phyloP scores from a whole-genome alignment of 2,888 invertebrate species.

The Philereme vetulata region DNA sequence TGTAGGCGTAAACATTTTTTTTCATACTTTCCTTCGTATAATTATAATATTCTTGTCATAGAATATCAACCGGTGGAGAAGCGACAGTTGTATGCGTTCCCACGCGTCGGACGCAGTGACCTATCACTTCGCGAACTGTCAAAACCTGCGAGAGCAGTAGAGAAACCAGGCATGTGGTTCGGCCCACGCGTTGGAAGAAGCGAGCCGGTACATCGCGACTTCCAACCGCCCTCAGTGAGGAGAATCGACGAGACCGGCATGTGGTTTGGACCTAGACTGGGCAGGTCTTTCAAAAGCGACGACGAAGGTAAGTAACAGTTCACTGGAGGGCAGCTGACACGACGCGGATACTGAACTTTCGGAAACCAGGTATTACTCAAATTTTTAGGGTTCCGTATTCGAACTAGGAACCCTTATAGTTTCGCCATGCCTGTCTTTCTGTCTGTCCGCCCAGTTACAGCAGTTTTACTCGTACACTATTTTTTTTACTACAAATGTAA shows the following conservation, averaged over 20 bases:
- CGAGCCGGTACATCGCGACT: conserved; percentile 38
- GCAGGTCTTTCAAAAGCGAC: conserved; percentile 72
- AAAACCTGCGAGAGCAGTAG: background rate
- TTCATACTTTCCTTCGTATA: background rate
- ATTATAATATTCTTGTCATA: conserved; percentile 29
- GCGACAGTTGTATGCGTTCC: conserved; percentile 71
- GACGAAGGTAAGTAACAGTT: conserved; percentile 56
- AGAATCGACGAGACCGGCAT: conserved; percentile 65
- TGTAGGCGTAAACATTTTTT: too few species aligned
- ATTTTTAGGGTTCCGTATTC: too few species aligned
- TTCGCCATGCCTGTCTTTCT: too few species aligned
- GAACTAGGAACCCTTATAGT: too few species aligned
- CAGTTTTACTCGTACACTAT: too few species aligned
- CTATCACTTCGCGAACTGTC: conserved; percentile 4
- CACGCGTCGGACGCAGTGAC: conserved; percentile 68
- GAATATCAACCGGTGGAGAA: conserved; percentile 62
- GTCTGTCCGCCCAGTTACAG: too few species aligned
- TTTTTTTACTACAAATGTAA: too few species aligned
- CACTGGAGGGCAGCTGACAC: too few species aligned
- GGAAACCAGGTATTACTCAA: too few species aligned
- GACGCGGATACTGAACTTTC: too few species aligned
- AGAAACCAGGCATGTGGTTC: conserved; percentile 28
- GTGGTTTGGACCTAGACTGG: conserved; percentile 89
- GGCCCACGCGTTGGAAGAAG: conserved; percentile 69
- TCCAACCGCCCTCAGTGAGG: conserved; percentile 41